Conservation (phyloP, 2,797 vertebrate genomes). For the Manis javanica region DNA sequence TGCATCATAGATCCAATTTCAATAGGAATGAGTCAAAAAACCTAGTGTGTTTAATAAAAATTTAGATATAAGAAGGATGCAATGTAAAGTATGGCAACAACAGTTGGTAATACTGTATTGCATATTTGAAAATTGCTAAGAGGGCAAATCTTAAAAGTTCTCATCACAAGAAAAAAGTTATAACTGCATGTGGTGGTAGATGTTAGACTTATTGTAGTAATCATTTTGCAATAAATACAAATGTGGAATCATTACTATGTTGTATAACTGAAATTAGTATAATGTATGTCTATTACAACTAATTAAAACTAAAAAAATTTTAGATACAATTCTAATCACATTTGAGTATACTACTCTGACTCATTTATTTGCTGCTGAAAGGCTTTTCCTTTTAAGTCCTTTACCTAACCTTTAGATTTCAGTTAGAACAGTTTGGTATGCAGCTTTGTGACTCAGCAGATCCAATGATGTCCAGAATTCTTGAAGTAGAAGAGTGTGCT, state of each 20-base stretch:
- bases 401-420: not conserved
- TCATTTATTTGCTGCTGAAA: constrained; percentile 9
- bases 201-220: not conserved
- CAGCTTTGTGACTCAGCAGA: not conserved
- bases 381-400: not conserved
- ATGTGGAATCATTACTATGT: not conserved
- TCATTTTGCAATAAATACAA: not conserved
- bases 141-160: not conserved
- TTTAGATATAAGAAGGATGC: not conserved
- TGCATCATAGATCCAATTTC: not conserved
- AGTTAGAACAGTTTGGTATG: not conserved
- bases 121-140: not conserved
- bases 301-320: not conserved
- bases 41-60: constrained; percentile 32
- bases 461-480: not conserved
- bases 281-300: not conserved
- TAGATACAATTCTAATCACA: not conserved
- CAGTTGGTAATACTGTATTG: not conserved
- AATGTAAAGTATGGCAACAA: not conserved
- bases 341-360: not conserved
- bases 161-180: not conserved
- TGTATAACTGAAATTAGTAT: not conserved
- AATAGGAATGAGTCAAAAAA: not conserved
- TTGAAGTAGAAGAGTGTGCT: not conserved
- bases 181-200: not conserved